Base-by-base conservation (phyloP, 2,113 vertebrate species). In the Prietella phreatophila region DNA sequence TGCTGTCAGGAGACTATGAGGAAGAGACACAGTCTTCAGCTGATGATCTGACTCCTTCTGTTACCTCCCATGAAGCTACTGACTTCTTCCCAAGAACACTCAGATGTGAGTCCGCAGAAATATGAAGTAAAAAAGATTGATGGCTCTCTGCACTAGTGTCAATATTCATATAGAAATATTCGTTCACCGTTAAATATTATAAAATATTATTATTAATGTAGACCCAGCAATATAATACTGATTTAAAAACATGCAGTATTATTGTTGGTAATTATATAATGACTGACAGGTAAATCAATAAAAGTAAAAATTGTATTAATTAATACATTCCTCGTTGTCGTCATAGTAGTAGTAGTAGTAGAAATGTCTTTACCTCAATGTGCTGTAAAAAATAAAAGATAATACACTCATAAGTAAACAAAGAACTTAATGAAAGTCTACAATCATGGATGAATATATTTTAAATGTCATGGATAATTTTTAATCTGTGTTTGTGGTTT, bases 21-120 rank as follows among this genome's bases (percentile, higher is more conserved):
- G 98, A 99, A 94, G 98, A 99, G 95, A 99, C 98, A 1, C 98
- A 99, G 92, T 99, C 98, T 36, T 99, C 98, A 78, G 98, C 98
- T 83, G 98, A 99, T 94, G 98, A 99, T 89, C 96, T 99, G 86
- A 99, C 97, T 30, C 98, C 98, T 3, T 99, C 98, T 4, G 98
- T 99, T 90, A 99, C 97, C 67, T 98, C 98, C 13, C 98, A 99
- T 33, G 98, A 99, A 92, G 94, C 98, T 90, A 97, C 97, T 0
- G 98, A 99, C 92, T 99, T 99, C 93, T 99, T 99, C 89, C 98
- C 98, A 90, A 95, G 98, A 89, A 98, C 97, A 47, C 95, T 99
- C 91, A 95, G 98, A 96, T 99, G 98, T 99, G 95, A 96, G 97
- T 84, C 22, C 36, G 36, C 2, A 56, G 22, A 55, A 88, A 42